These are phyloP conservation scores for Oxyruncus cristatus DNA, from an alignment of 2,113 vertebrate genomes.

Conservation along the genomic window DNA sequence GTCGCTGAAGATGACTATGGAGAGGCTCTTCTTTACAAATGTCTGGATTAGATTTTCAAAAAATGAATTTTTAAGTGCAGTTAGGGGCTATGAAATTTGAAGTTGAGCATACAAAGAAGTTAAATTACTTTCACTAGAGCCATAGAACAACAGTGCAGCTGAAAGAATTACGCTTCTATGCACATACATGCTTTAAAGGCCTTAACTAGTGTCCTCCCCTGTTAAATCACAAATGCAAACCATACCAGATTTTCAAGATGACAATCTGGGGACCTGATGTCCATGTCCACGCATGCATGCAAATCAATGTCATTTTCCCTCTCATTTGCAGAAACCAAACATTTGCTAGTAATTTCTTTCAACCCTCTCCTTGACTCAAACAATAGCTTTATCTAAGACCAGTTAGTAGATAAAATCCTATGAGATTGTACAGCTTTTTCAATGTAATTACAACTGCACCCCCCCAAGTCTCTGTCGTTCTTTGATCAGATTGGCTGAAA, in stretches of 20 bases:
- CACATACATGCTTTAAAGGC: neutral
- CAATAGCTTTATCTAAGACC: neutral
- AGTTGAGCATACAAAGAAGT: slow-evolving; percentile 26
- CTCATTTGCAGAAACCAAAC: slow-evolving; percentile 1
- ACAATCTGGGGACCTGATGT: neutral
- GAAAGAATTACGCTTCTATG: neutral
- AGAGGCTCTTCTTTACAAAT: slow-evolving; percentile 41
- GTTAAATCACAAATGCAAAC: slow-evolving; percentile 21
- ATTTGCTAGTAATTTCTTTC: slow-evolving; percentile 1
- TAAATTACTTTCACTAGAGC: slow-evolving; percentile 35
- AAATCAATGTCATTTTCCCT: neutral
- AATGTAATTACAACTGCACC: neutral
- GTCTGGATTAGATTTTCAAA: slow-evolving; percentile 21
- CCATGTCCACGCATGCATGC: neutral
- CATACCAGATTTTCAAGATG: neutral
- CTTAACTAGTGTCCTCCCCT: neutral
- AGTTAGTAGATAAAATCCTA: neutral
- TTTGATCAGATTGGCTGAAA: neutral
- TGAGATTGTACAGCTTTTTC: neutral
- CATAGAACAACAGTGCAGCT: neutral
- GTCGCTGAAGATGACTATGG: slow-evolving; percentile 8
- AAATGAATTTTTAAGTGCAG: slow-evolving; percentile 56
- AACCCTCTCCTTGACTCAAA: neutral
- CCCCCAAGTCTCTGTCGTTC: neutral
- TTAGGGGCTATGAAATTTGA: slow-evolving; percentile 40